Percentiles rank a stretch among this genome's conserved stretches.
Conservation (phyloP, 2,888 invertebrate species). For the Drosophila emarginata region DNA sequence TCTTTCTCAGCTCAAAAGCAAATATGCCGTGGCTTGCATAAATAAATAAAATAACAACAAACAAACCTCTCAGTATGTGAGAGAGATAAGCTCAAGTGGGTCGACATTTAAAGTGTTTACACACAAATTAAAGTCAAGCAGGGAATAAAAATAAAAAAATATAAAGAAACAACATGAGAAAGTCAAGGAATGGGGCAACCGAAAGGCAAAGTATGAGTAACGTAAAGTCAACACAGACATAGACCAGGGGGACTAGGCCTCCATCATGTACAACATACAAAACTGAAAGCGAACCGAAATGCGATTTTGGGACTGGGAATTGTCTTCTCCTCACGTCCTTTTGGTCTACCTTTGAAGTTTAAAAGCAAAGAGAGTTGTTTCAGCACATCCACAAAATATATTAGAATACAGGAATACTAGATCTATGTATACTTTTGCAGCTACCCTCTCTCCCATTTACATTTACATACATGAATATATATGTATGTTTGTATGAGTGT, state of each 20-base stretch:
- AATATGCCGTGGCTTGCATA: constrained; percentile 52
- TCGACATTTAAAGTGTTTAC: constrained; percentile 71
- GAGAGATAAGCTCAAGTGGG: constrained; percentile 52
- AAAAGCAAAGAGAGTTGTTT: constrained; percentile 28
- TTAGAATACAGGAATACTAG: background rate
- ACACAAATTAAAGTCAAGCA: constrained; percentile 73
- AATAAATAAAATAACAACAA: constrained; percentile 59
- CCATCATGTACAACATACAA: background rate
- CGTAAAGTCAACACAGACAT: constrained; percentile 65
- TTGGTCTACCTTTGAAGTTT: constrained; percentile 37
- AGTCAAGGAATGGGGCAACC: constrained; percentile 17
- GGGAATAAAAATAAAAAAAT: background rate
- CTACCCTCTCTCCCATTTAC: constrained; percentile 17
- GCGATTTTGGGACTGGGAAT: background rate
- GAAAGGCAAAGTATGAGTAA: constrained; percentile 55
- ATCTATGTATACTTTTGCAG: constrained; percentile 10
- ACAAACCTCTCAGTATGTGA: constrained; percentile 55
- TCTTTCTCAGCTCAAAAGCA: constrained; percentile 50
- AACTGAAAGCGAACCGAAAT: background rate
- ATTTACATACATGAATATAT: no score
- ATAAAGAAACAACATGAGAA: constrained; percentile 8
- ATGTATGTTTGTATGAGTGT: no score
- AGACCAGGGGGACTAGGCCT: constrained; percentile 47
- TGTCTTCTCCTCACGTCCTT: background rate
- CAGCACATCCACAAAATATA: constrained; percentile 19